Conservation (phyloP, 1,140 invertebrate species). For the Scaptomyza pallida region DNA sequence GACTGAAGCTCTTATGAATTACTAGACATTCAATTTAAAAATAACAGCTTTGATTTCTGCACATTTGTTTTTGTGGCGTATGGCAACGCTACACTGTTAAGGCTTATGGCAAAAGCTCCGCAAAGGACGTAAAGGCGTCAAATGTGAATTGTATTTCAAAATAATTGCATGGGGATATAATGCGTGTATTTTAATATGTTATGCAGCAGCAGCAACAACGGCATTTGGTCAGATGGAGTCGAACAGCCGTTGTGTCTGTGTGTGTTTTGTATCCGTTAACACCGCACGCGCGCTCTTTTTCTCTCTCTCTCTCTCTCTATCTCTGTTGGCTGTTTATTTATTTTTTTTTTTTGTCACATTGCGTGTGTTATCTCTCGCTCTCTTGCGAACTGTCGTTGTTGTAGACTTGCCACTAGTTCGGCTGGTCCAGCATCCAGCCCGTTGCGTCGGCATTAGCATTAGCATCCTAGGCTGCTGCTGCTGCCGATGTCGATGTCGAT, state of each 20-base stretch:
- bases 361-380: slow-evolving; percentile 7
- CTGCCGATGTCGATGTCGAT: neutral
- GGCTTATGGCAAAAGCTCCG: neutral
- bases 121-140: neutral
- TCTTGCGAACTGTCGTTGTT: slow-evolving; percentile 2
- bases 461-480: slow-evolving; percentile 37
- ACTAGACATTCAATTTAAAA: neutral
- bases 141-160: slow-evolving; percentile 13
- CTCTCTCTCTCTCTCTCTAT: slow-evolving; percentile 3
- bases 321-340: no score
- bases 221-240: slow-evolving; percentile 19
- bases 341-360: neutral
- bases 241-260: slow-evolving; percentile 17
- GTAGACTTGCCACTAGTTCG: slow-evolving; percentile 36
- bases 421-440: slow-evolving; percentile 37
- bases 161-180: neutral
- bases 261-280: slow-evolving; percentile 16
- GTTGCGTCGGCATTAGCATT: slow-evolving; percentile 26
- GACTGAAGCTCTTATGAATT: neutral
- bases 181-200: slow-evolving; percentile 17
- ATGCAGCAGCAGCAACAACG: neutral
- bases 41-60: neutral
- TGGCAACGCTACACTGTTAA: neutral
- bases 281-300: slow-evolving; percentile 23
- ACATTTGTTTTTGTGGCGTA: neutral